Evolutionary conservation across 2,888 invertebrate genomes (phyloP).

Genomic region (Hyposoter dolosus): DNA sequence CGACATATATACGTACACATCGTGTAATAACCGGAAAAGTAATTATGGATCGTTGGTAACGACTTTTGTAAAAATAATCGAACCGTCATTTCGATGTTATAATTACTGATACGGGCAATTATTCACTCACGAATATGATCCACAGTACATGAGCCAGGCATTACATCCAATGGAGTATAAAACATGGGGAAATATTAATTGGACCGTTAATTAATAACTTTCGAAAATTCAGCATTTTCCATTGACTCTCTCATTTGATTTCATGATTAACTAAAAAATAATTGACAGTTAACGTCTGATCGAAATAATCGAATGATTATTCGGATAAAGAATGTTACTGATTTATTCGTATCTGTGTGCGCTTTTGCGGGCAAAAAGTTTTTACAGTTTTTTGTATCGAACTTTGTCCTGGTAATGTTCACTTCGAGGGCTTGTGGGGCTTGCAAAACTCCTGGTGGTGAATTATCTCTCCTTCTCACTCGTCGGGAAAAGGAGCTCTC

Average conservation of each 20-base stretch:
- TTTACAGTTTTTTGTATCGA: constrained; percentile 28
- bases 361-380: constrained; percentile 18
- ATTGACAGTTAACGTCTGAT: constrained; percentile 1
- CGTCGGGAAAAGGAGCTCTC: constrained; percentile 68
- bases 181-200: neutral
- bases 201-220: constrained; percentile 44
- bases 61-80: constrained; percentile 36
- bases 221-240: constrained; percentile 21
- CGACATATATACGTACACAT: neutral
- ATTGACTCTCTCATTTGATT: neutral
- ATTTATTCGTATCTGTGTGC: constrained; percentile 55
- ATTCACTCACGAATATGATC: neutral
- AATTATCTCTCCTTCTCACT: constrained; percentile 72
- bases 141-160: neutral
- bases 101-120: neutral
- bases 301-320: neutral
- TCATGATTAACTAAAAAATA: neutral
- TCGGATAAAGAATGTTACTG: constrained; percentile 44
- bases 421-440: constrained; percentile 27
- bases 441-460: constrained; percentile 47
- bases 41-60: constrained; percentile 36
- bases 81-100: constrained; percentile 6
- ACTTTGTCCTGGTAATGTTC: constrained; percentile 3
- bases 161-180: neutral
- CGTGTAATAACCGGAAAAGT: constrained; percentile 49